Evolutionary conservation across 2,113 vertebrate genomes (phyloP).

Genomic region (Ardeotis arabs): DNA sequence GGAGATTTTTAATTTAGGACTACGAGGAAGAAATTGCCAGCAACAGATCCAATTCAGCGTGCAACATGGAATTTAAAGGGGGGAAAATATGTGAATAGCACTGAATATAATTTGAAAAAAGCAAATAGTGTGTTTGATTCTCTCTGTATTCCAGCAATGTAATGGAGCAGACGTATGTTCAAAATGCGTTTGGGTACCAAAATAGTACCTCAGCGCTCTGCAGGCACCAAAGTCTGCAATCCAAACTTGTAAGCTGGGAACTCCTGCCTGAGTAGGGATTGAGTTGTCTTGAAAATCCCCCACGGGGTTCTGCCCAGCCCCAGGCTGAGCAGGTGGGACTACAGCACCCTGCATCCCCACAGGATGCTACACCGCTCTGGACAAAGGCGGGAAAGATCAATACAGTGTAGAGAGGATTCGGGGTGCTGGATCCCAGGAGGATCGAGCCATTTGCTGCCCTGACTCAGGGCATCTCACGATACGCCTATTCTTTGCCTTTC

Average conservation of each 20-base stretch:
- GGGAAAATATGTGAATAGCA: slow-evolving; percentile 14
- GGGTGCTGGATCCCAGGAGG: neutral
- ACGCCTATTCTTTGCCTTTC: neutral
- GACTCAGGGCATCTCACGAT: neutral
- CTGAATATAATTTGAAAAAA: slow-evolving; percentile 23
- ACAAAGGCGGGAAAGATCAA: neutral
- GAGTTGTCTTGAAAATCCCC: neutral
- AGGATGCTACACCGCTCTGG: neutral
- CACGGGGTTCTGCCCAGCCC: neutral
- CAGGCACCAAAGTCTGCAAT: neutral
- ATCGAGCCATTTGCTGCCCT: neutral
- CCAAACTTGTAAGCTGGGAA: neutral
- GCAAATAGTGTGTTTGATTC: slow-evolving; percentile 13
- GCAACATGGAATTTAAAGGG: slow-evolving; percentile 36
- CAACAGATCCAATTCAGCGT: slow-evolving; percentile 38
- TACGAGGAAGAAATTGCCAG: slow-evolving; percentile 65
- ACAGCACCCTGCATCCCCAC: neutral
- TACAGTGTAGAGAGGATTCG: neutral
- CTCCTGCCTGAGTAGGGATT: neutral
- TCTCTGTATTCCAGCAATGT: neutral
- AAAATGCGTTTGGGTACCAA: neutral
- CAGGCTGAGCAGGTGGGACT: neutral
- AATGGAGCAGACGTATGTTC: slow-evolving; percentile 21
- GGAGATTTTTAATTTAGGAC: slow-evolving; percentile 66
- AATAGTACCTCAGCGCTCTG: neutral